These are phyloP conservation scores for Paratrypauchen microcephalus DNA, from an alignment of 2,797 vertebrate species.

Conservation along the genomic window DNA sequence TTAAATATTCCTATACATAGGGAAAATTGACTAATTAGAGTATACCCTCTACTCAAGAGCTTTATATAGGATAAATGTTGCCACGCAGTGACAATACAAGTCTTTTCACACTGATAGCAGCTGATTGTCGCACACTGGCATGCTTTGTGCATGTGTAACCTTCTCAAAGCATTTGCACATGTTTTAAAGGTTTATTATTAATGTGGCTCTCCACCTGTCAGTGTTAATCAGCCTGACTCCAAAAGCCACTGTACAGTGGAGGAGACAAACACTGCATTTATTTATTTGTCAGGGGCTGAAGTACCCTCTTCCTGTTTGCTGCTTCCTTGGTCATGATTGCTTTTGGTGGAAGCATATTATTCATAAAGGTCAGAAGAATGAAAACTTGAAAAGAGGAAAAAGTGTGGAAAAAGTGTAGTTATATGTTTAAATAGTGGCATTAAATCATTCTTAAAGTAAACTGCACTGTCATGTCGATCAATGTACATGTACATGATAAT, in stretches of 20 bases:
- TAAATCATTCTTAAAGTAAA: not conserved
- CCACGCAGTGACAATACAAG: slow-evolving; percentile 67
- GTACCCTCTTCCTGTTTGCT: slow-evolving; percentile 45
- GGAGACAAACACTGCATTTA: slow-evolving; percentile 50
- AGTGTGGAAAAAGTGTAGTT: slow-evolving; percentile 18
- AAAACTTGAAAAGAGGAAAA: slow-evolving; percentile 43
- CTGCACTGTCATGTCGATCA: not conserved
- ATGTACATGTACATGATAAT: not conserved
- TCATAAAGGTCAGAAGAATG: slow-evolving; percentile 69
- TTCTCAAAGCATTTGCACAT: slow-evolving; percentile 59
- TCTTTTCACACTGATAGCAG: slow-evolving; percentile 57
- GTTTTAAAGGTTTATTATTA: slow-evolving; percentile 68
- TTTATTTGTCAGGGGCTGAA: slow-evolving; percentile 57
- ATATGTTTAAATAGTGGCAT: not conserved
- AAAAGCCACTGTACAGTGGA: slow-evolving; percentile 32
- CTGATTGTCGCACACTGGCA: slow-evolving; percentile 8
- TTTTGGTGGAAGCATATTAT: slow-evolving; percentile 60
- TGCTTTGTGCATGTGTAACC: slow-evolving; percentile 43
- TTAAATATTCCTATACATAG: slow-evolving; percentile 73
- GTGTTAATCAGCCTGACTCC: slow-evolving; percentile 63
- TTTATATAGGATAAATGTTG: slow-evolving; percentile 68
- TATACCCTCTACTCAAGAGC: slow-evolving; percentile 43
- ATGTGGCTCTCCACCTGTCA: slow-evolving; percentile 64
- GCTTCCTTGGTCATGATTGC: slow-evolving; percentile 57
- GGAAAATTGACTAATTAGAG: slow-evolving; percentile 72